These are phyloP conservation scores for Helostoma temminkii DNA, from an alignment of 2,797 vertebrate species.

Conservation along the genomic window DNA sequence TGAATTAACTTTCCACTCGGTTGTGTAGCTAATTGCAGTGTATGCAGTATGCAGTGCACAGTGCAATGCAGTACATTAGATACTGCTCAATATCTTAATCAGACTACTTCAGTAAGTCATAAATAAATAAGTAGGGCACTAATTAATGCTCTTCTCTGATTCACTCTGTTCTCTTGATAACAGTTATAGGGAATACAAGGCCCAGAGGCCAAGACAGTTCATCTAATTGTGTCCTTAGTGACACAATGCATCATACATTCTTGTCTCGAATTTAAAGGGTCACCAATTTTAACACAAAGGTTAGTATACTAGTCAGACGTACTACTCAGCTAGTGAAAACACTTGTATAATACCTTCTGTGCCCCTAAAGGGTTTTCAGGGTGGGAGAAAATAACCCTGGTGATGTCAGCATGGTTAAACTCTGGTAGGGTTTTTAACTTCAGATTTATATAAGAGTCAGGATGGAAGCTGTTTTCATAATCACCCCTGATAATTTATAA, in stretches of 20 bases:
- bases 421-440: background rate
- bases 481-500: background rate
- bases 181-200: conserved; percentile 8
- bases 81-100: conserved; percentile 26
- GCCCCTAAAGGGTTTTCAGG: no score
- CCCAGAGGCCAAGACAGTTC: conserved; percentile 11
- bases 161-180: conserved; percentile 28
- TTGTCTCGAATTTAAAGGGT: background rate
- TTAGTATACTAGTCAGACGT: background rate
- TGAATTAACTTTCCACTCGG: conserved; percentile 21
- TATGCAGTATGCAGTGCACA: conserved; percentile 6
- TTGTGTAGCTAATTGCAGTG: background rate
- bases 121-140: conserved; percentile 54
- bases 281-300: background rate
- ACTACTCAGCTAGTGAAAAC: background rate
- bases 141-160: conserved; percentile 53
- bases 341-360: conserved; percentile 3
- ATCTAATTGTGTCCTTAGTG: conserved; percentile 22
- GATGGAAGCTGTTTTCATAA: no score
- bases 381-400: no score
- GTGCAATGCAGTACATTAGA: conserved; percentile 7
- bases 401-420: conserved; percentile 1
- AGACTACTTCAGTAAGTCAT: conserved; percentile 36
- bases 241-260: background rate
- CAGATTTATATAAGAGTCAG: no score